Evolutionary conservation across 2,113 vertebrate genomes (phyloP).

Genomic region (Sebastes schlegelii): DNA sequence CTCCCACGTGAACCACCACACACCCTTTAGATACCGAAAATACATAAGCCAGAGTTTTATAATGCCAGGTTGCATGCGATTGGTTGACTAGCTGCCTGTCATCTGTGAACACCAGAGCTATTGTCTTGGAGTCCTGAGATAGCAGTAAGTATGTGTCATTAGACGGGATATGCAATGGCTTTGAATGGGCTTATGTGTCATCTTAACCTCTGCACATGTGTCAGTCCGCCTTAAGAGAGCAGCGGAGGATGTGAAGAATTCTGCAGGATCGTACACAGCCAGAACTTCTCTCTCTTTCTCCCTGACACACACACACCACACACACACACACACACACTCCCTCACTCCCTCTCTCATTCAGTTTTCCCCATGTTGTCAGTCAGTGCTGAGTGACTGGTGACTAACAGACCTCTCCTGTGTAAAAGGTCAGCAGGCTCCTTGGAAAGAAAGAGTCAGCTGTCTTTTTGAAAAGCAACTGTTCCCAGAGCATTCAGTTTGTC

Average conservation of each 20-base stretch:
- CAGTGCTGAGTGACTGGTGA: constrained; percentile 79
- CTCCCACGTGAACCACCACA: constrained; percentile 68
- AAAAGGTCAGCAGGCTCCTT: constrained; percentile 69
- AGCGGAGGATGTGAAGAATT: constrained; percentile 49
- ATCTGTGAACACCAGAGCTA: constrained; percentile 40
- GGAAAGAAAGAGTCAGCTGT: constrained; percentile 74
- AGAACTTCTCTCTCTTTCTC: constrained; percentile 10
- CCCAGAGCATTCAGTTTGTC: constrained; percentile 60
- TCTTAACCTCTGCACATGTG: constrained; percentile 70
- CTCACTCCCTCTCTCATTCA: constrained; percentile 61
- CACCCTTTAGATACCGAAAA: constrained; percentile 70
- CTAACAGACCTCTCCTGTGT: constrained; percentile 70
- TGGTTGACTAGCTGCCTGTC: constrained; percentile 55
- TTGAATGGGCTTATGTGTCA: constrained; percentile 66
- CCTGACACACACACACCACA: constrained; percentile 13
- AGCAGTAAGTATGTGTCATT: constrained; percentile 61
- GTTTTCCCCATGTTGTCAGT: constrained; percentile 75
- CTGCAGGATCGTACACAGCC: constrained; percentile 44
- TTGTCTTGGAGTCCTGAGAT: constrained; percentile 60
- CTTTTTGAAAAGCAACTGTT: constrained; percentile 79
- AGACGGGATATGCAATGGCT: constrained; percentile 58
- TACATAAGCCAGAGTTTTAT: constrained; percentile 51
- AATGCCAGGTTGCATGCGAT: constrained; percentile 35
- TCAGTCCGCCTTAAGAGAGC: constrained; percentile 58
- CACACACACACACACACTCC: constrained; percentile 23